A percentile compares a stretch with the other conserved stretches of the same genome.
Conservation (phyloP, 1,140 invertebrate species). For the Sarcophaga peregrina region DNA sequence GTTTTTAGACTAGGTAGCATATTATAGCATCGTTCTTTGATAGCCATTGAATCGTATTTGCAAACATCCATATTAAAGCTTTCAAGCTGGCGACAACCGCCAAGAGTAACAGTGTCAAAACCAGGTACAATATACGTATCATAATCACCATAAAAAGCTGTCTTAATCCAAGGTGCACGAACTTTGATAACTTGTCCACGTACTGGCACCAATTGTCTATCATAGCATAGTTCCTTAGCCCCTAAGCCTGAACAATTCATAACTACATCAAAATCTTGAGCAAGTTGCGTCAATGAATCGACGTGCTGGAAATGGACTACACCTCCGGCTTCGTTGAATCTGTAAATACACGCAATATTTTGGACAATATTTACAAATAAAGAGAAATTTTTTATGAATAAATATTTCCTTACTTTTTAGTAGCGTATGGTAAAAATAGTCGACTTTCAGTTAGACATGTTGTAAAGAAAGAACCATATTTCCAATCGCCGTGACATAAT, state of each 20-base stretch:
- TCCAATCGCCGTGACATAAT: conserved; percentile 78
- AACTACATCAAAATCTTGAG: conserved; percentile 77
- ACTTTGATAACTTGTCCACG: conserved; percentile 90
- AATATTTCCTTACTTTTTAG: conserved; percentile 69
- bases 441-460: conserved; percentile 81
- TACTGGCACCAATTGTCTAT: conserved; percentile 83
- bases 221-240: conserved; percentile 80
- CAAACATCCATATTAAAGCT: conserved; percentile 78
- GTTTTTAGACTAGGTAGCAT: conserved; percentile 79
- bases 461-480: conserved; percentile 83
- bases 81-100: conserved; percentile 84
- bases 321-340: conserved; percentile 72
- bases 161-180: conserved; percentile 89
- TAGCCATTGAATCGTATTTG: conserved; percentile 77
- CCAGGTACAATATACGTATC: conserved; percentile 90
- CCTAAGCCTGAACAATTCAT: conserved; percentile 92
- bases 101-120: conserved; percentile 78
- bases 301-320: conserved; percentile 71
- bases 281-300: conserved; percentile 72
- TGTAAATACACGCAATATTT: conserved; percentile 52
- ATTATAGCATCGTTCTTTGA: conserved; percentile 78
- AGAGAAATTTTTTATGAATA: background rate
- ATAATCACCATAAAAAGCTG: conserved; percentile 84
- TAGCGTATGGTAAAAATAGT: conserved; percentile 80
- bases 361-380: conserved; percentile 8